Evolutionary conservation across 2,888 invertebrate species (phyloP).

Genomic region (Dugesia japonica): DNA sequence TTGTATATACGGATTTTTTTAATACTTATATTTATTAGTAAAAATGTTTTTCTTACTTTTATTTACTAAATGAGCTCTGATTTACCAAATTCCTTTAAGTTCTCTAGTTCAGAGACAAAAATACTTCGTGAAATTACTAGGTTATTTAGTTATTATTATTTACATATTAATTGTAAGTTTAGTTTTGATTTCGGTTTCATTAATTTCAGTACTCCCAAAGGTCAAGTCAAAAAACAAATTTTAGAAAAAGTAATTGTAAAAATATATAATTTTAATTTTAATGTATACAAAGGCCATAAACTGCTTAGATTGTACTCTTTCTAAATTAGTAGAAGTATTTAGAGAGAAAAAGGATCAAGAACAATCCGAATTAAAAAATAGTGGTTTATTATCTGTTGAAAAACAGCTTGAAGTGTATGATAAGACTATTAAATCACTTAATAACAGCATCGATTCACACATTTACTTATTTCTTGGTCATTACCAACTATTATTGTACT

Average conservation of each 20-base stretch:
- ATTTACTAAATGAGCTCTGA: neutral
- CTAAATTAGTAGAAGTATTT: slow-evolving; percentile 22
- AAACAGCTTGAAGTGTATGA: neutral
- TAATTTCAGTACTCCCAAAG: slow-evolving; percentile 30
- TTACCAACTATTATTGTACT: slow-evolving; percentile 75
- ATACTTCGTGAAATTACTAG: neutral
- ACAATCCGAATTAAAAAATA: neutral
- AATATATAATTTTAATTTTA: neutral
- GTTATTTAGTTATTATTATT: too few relatives aligned
- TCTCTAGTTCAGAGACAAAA: neutral
- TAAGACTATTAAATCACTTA: neutral
- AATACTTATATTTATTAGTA: neutral
- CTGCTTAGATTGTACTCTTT: slow-evolving; percentile 27
- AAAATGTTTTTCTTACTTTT: neutral
- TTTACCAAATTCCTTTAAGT: neutral
- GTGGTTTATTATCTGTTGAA: neutral
- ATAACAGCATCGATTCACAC: slow-evolving; percentile 52
- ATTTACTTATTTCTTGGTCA: slow-evolving; percentile 87
- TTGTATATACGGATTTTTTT: neutral
- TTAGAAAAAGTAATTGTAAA: slow-evolving; percentile 23
- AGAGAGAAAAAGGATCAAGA: slow-evolving; percentile 21
- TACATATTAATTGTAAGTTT: too few relatives aligned
- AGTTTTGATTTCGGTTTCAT: slow-evolving; percentile 34
- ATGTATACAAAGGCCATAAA: slow-evolving; percentile 25
- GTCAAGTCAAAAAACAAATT: slow-evolving; percentile 23